These are phyloP conservation scores for Pitta sordida DNA, from an alignment of 2,113 vertebrate species.

Conservation along the genomic window DNA sequence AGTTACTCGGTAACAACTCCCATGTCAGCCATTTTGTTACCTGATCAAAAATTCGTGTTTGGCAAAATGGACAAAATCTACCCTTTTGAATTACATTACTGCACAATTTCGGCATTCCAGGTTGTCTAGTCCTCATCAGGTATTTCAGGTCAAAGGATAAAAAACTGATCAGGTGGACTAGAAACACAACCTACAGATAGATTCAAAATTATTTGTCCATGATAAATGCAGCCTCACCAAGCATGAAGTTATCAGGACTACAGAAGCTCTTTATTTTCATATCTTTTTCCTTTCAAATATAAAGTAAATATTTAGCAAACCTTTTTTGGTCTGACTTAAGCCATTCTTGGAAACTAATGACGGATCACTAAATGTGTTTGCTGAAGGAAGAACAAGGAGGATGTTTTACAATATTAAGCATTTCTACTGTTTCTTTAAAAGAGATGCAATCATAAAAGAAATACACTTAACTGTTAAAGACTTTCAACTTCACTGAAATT, in stretches of 20 bases:
- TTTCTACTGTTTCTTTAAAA: neutral
- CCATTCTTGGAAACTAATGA: neutral
- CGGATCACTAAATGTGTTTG: rapidly evolving
- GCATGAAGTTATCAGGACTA: neutral
- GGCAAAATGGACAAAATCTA: neutral
- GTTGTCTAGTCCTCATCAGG: neutral
- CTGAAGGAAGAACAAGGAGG: neutral
- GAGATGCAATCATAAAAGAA: neutral
- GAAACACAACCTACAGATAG: neutral
- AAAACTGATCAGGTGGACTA: neutral
- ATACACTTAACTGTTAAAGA: neutral
- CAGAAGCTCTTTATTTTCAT: neutral
- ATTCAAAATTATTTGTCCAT: neutral
- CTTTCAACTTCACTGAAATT: neutral
- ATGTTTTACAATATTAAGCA: neutral
- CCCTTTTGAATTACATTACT: neutral
- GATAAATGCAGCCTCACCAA: neutral
- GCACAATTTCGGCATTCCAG: neutral
- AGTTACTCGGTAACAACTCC: neutral
- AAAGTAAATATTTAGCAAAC: neutral
- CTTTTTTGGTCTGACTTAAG: neutral
- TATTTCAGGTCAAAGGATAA: neutral
- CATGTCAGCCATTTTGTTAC: neutral
- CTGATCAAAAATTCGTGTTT: neutral
- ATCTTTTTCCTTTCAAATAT: neutral